A percentile compares a stretch with the other conserved stretches of the same genome.
Evolutionary conservation across 2,797 vertebrate genomes (phyloP).

Genomic region (Peromyscus attwateri): DNA sequence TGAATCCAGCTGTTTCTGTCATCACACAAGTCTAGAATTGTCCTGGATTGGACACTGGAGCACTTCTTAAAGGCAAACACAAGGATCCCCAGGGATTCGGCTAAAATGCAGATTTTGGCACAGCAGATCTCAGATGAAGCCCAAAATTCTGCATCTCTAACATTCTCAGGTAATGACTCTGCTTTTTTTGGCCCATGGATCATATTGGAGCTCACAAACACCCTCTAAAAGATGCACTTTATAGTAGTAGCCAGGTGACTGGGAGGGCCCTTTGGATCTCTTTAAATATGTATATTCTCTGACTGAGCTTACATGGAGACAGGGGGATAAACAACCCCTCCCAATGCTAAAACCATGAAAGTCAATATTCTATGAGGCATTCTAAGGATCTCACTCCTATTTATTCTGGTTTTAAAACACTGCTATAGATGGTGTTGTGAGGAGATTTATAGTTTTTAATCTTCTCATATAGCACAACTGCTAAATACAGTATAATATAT

Average conservation of each 20-base stretch:
- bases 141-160: conserved; percentile 47
- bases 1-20: not conserved
- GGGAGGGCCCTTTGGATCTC: not conserved
- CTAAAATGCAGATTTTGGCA: conserved; percentile 55
- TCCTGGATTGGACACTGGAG: not conserved
- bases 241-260: not conserved
- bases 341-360: conserved; percentile 29
- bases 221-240: not conserved
- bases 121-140: not conserved
- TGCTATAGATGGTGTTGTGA: conserved; percentile 75
- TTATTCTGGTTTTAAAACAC: conserved; percentile 78
- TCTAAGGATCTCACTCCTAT: conserved; percentile 64
- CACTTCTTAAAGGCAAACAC: conserved; percentile 5
- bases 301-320: conserved; percentile 11
- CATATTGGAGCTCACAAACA: conserved; percentile 4
- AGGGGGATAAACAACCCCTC: not conserved
- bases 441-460: conserved; percentile 87
- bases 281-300: conserved; percentile 56
- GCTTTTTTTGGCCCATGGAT: not conserved
- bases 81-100: not conserved
- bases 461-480: conserved; percentile 83
- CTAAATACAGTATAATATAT: conserved; percentile 86
- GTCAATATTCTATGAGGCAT: conserved; percentile 49
- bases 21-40: conserved; percentile 14
- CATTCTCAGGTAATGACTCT: not conserved